Conservation (phyloP, 1,140 invertebrate species). For the Chironomus striatipennis region DNA sequence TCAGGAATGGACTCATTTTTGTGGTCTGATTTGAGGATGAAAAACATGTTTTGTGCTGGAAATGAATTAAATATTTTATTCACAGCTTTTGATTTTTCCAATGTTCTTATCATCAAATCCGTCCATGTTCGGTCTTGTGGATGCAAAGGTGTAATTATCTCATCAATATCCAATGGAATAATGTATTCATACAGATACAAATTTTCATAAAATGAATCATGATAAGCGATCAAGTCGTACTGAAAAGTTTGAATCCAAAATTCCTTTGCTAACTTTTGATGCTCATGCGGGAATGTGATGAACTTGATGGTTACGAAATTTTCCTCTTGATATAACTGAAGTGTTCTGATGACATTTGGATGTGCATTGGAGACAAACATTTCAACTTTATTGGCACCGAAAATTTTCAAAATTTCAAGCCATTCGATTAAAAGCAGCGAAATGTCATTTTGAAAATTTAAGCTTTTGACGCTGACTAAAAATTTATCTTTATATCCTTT, state of each 20-base stretch:
- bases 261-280: background rate
- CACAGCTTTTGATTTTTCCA: background rate
- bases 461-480: background rate
- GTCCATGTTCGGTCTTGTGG: background rate
- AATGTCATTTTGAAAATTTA: background rate
- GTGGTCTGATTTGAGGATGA: background rate
- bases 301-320: background rate
- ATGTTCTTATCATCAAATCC: background rate
- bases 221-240: background rate
- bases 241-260: background rate
- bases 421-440: background rate
- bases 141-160: background rate
- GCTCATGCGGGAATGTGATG: background rate
- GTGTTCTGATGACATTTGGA: background rate
- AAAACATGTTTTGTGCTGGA: background rate
- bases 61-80: background rate
- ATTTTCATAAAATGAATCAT: background rate
- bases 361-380: background rate
- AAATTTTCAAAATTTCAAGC: background rate
- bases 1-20: background rate
- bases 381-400: too few relatives aligned
- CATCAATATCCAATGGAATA: background rate
- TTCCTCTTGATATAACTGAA: background rate
- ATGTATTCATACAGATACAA: background rate
- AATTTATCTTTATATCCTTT: background rate